Conservation (phyloP, 2,797 vertebrate species). For the Falco rusticolus region DNA sequence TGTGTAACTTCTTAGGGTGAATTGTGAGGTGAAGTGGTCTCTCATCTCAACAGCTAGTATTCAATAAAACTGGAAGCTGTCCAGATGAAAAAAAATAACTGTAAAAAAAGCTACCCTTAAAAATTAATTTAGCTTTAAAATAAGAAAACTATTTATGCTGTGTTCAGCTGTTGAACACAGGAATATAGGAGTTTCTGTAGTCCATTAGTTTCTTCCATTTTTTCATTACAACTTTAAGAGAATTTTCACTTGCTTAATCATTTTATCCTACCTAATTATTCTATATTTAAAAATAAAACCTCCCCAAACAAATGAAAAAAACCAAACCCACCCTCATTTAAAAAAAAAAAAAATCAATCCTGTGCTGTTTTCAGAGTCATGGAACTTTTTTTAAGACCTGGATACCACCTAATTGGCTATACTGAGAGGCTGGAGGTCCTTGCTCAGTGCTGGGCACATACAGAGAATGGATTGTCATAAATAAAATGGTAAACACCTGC, state of each 20-base stretch:
- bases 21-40: neutral
- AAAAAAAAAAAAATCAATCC: neutral
- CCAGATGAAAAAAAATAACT: neutral
- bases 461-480: neutral
- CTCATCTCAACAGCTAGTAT: neutral
- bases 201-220: neutral
- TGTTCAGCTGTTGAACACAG: neutral
- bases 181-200: neutral
- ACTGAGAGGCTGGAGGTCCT: neutral
- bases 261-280: neutral
- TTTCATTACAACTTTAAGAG: neutral
- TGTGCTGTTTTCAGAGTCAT: neutral
- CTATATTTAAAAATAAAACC: neutral
- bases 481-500: neutral
- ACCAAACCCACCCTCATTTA: neutral
- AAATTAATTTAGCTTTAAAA: neutral
- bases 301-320: neutral
- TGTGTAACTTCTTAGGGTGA: neutral
- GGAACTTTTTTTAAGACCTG: neutral
- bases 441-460: rapidly evolving
- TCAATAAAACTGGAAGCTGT: neutral
- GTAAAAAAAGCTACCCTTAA: neutral
- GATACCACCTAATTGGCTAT: rapidly evolving
- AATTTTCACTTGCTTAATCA: neutral
- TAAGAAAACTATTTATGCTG: neutral